Evolutionary conservation across 2,113 vertebrate species (phyloP), one percentile per base, ranked within the genome.

Genomic region (Pluvianellus socialis): DNA sequence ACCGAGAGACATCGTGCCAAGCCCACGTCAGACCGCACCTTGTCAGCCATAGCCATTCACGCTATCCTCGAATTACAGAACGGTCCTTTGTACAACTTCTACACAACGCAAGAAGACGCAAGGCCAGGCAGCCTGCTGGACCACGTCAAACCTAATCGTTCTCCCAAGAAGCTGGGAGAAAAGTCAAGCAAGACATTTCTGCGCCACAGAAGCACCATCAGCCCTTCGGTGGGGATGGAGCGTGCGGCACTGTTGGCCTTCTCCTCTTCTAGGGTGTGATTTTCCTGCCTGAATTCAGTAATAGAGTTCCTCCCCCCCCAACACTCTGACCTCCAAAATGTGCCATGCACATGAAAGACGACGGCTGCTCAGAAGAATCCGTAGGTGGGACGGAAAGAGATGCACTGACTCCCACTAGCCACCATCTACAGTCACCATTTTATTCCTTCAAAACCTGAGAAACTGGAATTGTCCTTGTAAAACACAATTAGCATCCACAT

Each of bases 1-100:
- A 30, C 12, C 44, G 9, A 19, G 0, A 44, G 0, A 11, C 56
- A 7, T 7, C 32, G 0, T 0, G 14, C 11, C 4, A 2, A 90
- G 33, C 35, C 47, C 11, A 3, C 40, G 56, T 73, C 71, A 40
- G 71, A 32, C 47, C 15, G 5, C 0, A 1, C n/a, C 55, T 61
- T 8, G 22, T 10, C 26, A 75, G 58, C 58, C 49, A 30, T 9
- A 71, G 1, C 28, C 9, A 9, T 40, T 53, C 21, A 4, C 19
- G 9, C 12, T 11, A 40, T 5, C 4, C 35, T 52, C 17, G n/a
- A 21, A 12, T 22, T 45, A 20, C 10, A 33, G 21, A 50, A 86
- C 7, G 27, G 7, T 35, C 12, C 40, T 71, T 28, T 23, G 8
- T 42, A 40, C 19, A 30, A 8, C 9, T 67, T 59, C 38, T 28